Percentiles rank a stretch among this genome's conserved stretches.
Evolutionary conservation across 2,888 invertebrate species (phyloP).

Genomic region (Cephalotes varians): DNA sequence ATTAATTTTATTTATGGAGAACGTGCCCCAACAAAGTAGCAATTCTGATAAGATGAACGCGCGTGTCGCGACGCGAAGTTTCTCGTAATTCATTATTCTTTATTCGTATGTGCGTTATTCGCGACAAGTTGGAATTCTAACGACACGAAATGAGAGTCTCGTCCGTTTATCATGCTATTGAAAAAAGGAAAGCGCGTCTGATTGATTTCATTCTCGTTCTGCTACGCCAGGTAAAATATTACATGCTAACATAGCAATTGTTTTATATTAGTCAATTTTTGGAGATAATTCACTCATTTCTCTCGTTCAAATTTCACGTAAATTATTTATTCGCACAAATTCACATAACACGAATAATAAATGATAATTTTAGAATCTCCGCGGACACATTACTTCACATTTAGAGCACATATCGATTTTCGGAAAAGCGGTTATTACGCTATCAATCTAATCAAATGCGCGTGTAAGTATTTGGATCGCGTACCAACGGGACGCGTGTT

Average conservation of each 20-base stretch:
- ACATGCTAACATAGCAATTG: background rate
- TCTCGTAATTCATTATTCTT: too few species aligned
- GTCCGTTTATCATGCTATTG: background rate
- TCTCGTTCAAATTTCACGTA: background rate
- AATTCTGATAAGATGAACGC: constrained; percentile 62
- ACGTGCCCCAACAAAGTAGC: constrained; percentile 60
- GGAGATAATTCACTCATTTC: background rate
- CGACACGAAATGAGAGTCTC: background rate
- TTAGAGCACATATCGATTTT: constrained; percentile 36
- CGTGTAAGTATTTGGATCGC: constrained; percentile 39
- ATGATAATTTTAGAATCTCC: background rate
- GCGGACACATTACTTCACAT: background rate
- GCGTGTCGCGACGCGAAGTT: constrained; percentile 37
- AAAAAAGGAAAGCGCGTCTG: background rate
- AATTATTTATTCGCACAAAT: background rate
- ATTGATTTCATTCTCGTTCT: background rate
- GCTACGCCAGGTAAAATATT: background rate
- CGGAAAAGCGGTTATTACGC: constrained; percentile 12
- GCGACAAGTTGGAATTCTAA: constrained; percentile 2
- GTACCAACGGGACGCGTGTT: background rate
- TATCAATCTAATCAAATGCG: constrained; percentile 44
- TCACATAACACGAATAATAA: background rate
- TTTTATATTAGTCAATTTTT: background rate
- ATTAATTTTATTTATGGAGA: constrained; percentile 66
- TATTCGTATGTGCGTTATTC: constrained; percentile 3